phyloP scores from a whole-genome alignment of 2,797 vertebrate species.

The Gallinago solitaria region DNA sequence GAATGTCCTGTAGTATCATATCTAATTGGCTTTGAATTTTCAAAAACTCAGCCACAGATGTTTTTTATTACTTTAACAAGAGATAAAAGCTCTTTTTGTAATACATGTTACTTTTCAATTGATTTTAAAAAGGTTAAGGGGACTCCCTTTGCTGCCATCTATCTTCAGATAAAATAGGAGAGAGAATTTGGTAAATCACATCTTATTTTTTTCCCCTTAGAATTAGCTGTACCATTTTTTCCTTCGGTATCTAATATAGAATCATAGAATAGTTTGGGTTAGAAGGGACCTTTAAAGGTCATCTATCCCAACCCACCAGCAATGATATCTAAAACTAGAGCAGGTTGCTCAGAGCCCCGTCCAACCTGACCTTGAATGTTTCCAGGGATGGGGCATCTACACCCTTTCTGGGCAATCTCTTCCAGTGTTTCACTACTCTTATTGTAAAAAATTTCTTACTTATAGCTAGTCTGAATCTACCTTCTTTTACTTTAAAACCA shows the following conservation, averaged over 20 bases:
- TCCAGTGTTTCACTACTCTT: neutral
- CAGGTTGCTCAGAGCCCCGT: neutral
- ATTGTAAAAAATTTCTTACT: neutral
- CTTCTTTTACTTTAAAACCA: neutral
- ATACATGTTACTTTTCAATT: neutral
- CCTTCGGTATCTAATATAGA: neutral
- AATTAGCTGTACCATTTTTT: neutral
- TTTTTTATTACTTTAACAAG: neutral
- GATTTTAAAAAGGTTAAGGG: neutral
- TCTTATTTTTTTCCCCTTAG: neutral
- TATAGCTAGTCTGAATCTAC: neutral
- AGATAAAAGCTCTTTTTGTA: neutral
- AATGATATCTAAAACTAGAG: neutral
- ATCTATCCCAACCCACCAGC: neutral
- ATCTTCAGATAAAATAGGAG: neutral
- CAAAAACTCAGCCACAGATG: neutral
- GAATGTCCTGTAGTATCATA: neutral
- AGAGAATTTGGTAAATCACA: neutral
- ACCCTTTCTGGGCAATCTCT: neutral
- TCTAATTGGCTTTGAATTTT: neutral
- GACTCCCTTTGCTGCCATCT: neutral
- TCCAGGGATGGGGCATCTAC: neutral
- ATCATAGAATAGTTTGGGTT: neutral
- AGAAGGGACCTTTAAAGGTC: neutral
- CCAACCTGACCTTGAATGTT: neutral